phyloP scores from a whole-genome alignment of 2,113 vertebrate species.

The Xenus cinereus region DNA sequence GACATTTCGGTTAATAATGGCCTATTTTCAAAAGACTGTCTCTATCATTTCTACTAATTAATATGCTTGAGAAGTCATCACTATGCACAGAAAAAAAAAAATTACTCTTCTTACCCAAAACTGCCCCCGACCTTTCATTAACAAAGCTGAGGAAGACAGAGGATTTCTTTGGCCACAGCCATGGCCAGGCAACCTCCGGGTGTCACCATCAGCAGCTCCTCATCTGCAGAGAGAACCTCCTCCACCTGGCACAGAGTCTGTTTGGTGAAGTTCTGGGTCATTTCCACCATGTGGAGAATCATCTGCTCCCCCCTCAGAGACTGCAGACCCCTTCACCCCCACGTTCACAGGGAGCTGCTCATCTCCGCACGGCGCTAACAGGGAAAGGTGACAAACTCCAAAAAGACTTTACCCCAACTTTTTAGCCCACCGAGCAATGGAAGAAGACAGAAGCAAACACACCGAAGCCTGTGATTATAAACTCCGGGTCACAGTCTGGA shows the following conservation, averaged over 20 bases:
- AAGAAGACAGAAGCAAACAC: background rate
- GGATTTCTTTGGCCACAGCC: background rate
- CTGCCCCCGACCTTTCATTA: background rate
- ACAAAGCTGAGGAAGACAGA: background rate
- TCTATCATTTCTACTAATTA: background rate
- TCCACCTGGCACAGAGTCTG: background rate
- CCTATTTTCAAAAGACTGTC: background rate
- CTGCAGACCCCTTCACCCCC: background rate
- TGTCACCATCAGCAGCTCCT: background rate
- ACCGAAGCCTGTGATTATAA: background rate
- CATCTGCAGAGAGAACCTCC: background rate
- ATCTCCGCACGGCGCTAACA: background rate
- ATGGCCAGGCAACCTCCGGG: background rate
- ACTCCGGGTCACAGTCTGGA: no score
- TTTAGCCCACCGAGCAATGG: background rate
- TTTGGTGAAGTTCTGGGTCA: background rate
- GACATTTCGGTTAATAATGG: background rate
- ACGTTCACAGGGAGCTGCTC: background rate
- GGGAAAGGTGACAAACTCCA: background rate
- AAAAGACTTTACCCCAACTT: background rate
- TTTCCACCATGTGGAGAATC: background rate
- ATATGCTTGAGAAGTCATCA: background rate
- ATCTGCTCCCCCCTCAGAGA: no score
- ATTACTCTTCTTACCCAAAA: background rate
- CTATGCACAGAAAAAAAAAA: background rate